Conservation (phyloP, 2,797 vertebrate species). For the Sparus aurata region DNA sequence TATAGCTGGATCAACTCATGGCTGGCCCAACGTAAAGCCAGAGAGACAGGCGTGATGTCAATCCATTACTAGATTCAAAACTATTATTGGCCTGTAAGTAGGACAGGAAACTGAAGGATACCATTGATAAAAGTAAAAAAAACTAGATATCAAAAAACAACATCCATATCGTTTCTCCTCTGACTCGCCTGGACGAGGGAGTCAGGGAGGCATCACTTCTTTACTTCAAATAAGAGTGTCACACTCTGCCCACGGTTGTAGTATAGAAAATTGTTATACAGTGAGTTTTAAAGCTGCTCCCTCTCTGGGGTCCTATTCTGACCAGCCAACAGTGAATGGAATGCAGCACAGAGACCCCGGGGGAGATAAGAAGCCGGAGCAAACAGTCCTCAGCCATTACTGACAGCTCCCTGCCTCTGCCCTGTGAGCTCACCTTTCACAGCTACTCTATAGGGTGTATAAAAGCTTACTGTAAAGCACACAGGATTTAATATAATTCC, state of each 20-base stretch:
- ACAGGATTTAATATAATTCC: constrained; percentile 51
- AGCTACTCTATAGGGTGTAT: constrained; percentile 39
- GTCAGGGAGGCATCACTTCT: constrained; percentile 22
- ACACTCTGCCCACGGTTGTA: constrained; percentile 10
- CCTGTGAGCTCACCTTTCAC: constrained; percentile 55
- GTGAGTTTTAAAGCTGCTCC: constrained; percentile 45
- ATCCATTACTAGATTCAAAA: constrained; percentile 13
- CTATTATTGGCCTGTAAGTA: constrained; percentile 2
- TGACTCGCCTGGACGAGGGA: constrained; percentile 5
- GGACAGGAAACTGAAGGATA: not conserved
- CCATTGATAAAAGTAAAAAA: not conserved
- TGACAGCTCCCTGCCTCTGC: constrained; percentile 53
- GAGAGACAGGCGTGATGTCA: constrained; percentile 35
- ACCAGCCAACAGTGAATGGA: constrained; percentile 61
- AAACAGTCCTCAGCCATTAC: constrained; percentile 52
- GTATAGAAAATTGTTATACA: constrained; percentile 43
- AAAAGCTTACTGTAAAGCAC: constrained; percentile 54
- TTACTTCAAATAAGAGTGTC: constrained; percentile 21
- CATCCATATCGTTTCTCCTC: not conserved
- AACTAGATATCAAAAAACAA: not conserved
- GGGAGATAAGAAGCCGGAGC: constrained; percentile 44
- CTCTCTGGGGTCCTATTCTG: constrained; percentile 56
- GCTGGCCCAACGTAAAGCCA: constrained; percentile 21
- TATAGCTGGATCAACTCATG: constrained; percentile 36
- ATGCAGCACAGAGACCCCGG: constrained; percentile 37